Evolutionary conservation across 2,113 vertebrate species (phyloP).

Genomic region (Lasiurus cinereus): DNA sequence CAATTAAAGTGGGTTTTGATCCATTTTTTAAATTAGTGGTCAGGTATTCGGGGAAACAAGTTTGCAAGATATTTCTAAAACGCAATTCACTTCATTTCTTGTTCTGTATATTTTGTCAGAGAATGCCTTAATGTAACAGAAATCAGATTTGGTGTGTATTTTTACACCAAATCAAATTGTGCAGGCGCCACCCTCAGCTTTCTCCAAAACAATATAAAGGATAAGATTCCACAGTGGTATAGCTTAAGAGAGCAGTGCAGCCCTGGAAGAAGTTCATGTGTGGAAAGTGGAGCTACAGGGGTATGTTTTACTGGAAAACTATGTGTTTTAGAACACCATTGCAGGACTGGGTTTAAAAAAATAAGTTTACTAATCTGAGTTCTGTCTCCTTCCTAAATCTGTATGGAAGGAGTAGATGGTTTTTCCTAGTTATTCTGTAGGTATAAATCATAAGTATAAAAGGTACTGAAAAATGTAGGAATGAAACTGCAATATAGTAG

Average conservation of each 20-base stretch:
- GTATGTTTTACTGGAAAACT: conserved; percentile 74
- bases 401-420: neutral
- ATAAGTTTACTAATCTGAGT: conserved; percentile 14
- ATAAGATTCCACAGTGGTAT: conserved; percentile 88
- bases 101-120: conserved; percentile 93
- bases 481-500: neutral
- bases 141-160: conserved; percentile 98
- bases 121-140: conserved; percentile 96
- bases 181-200: conserved; percentile 93
- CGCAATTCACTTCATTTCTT: conserved; percentile 91
- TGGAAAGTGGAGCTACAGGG: neutral
- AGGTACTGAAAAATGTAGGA: conserved; percentile 41
- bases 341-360: conserved; percentile 23
- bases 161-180: conserved; percentile 99
- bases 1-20: conserved; percentile 88
- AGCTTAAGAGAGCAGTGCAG: conserved; percentile 82
- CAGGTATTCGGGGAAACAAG: conserved; percentile 89
- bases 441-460: conserved; percentile 68
- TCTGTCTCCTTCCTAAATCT: neutral
- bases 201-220: conserved; percentile 89
- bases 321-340: neutral
- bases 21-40: conserved; percentile 91
- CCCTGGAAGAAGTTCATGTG: neutral
- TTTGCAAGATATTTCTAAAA: conserved; percentile 86
- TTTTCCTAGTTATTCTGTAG: conserved; percentile 41